Evolutionary conservation across 2,797 vertebrate genomes (phyloP).

Genomic region (Lophotriccus pileatus): DNA sequence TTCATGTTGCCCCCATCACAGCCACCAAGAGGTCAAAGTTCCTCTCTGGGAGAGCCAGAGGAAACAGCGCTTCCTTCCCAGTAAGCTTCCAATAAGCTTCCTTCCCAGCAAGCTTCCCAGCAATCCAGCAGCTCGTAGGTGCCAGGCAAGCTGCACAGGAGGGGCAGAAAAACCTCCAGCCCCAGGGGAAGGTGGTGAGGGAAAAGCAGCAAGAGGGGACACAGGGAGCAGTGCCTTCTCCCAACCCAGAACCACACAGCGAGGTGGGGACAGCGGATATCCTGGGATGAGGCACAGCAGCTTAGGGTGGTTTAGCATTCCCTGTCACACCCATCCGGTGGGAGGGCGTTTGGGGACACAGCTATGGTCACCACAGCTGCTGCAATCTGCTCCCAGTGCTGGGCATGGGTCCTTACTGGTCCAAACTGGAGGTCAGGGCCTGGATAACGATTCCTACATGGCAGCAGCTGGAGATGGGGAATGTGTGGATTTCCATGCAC

Average conservation of each 20-base stretch:
- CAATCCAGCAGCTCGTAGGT: fast-evolving
- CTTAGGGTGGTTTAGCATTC: background rate
- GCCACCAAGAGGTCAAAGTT: background rate
- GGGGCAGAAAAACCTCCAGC: background rate
- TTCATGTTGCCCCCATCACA: background rate
- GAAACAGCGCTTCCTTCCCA: background rate
- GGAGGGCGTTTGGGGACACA: background rate
- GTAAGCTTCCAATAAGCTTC: background rate
- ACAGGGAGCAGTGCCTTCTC: background rate
- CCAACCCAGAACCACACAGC: background rate
- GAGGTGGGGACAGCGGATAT: background rate
- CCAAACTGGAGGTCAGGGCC: background rate
- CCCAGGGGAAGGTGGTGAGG: background rate
- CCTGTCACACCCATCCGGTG: background rate
- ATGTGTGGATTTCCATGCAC: background rate
- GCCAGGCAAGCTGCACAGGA: background rate
- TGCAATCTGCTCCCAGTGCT: background rate
- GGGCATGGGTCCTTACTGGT: background rate
- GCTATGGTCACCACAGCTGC: background rate
- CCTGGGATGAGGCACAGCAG: background rate
- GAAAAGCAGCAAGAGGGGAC: background rate
- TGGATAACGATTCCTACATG: background rate
- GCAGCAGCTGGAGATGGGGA: background rate
- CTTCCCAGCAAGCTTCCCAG: background rate
- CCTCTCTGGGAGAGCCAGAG: background rate